These are phyloP conservation scores for Antechinus stuartii DNA, from an alignment of 2,113 vertebrate genomes.

Conservation along the genomic window DNA sequence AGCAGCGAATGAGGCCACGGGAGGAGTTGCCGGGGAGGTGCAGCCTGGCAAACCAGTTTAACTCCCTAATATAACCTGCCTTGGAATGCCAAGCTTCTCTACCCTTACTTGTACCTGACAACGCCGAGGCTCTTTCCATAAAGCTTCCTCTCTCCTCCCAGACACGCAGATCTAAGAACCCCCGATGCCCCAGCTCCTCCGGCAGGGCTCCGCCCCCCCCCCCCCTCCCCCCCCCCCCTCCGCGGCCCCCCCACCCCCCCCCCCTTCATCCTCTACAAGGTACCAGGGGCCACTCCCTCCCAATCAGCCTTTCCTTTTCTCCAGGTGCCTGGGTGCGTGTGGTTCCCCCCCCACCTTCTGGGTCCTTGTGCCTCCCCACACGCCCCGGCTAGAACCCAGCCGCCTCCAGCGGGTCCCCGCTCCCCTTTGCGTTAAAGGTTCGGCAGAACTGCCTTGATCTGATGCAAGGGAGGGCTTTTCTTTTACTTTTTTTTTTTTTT, in stretches of 20 bases:
- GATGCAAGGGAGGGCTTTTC: not conserved
- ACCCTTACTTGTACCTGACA: not conserved
- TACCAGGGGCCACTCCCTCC: too few species aligned
- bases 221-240: too few species aligned
- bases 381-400: too few species aligned
- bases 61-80: not conserved
- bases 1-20: not conserved
- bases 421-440: not conserved
- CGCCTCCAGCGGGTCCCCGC: not conserved
- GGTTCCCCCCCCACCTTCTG: not conserved
- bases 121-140: not conserved
- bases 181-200: not conserved
- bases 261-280: not conserved
- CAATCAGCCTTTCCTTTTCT: not conserved
- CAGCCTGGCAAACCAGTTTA: not conserved
- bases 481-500: too few species aligned
- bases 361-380: not conserved
- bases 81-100: not conserved
- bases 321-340: too few species aligned
- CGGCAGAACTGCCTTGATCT: not conserved
- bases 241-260: fast-evolving
- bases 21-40: not conserved
- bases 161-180: not conserved
- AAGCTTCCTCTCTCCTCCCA: not conserved
- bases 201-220: too few species aligned